These are phyloP conservation scores for Onychomys arenicola DNA, from an alignment of 2,797 vertebrate species.

Conservation along the genomic window DNA sequence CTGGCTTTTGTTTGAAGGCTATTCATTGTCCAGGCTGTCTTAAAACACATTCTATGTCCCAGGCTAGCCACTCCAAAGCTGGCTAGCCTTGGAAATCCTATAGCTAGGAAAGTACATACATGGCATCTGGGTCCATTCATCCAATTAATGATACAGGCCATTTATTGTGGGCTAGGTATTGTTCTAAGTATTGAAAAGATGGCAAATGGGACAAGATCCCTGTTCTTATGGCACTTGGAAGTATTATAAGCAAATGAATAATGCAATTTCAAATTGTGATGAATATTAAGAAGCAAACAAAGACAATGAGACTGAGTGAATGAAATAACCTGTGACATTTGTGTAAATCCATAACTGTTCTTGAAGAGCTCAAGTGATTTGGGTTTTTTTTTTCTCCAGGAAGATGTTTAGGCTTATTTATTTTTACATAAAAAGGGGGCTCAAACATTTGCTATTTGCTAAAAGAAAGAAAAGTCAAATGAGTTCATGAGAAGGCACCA, in stretches of 20 bases:
- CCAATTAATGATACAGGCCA: neutral
- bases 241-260: slow-evolving; percentile 52
- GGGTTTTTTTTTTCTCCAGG: slow-evolving; percentile 19
- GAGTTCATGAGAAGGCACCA: neutral
- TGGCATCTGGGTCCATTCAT: neutral
- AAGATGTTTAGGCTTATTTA: slow-evolving; percentile 53
- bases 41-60: neutral
- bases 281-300: slow-evolving; percentile 36
- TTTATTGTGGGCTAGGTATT: neutral
- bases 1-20: slow-evolving; percentile 15
- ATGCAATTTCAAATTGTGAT: slow-evolving; percentile 36
- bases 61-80: neutral
- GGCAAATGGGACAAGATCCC: neutral
- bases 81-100: neutral
- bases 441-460: slow-evolving; percentile 20
- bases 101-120: neutral
- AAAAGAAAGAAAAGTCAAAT: slow-evolving; percentile 51
- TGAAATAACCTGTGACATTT: slow-evolving; percentile 40
- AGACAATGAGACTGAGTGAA: neutral
- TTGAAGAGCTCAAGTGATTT: slow-evolving; percentile 19
- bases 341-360: neutral
- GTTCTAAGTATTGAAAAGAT: slow-evolving; percentile 19
- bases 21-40: neutral
- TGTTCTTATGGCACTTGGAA: slow-evolving; percentile 12
- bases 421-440: slow-evolving; percentile 1